Conservation (phyloP, 2,888 invertebrate genomes). For the Platypus cylindrus region DNA sequence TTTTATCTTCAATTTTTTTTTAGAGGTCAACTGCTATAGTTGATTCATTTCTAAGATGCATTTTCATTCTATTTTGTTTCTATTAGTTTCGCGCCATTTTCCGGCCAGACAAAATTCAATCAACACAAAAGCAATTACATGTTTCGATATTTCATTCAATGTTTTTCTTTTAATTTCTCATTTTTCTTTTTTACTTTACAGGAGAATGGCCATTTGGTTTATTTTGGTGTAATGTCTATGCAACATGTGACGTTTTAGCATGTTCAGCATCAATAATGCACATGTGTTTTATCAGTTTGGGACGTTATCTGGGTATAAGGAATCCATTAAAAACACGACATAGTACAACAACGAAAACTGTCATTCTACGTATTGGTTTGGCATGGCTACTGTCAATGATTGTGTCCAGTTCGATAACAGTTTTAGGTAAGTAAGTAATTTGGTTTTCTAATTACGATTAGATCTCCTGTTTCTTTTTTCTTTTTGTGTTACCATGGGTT, state of each 20-base stretch:
- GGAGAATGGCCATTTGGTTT: conserved; percentile 88
- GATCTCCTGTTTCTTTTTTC: no score
- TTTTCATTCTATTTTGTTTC: no score
- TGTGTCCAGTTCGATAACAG: conserved; percentile 75
- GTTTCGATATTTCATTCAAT: no score
- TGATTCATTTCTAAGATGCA: no score
- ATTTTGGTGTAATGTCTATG: conserved; percentile 88
- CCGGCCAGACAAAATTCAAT: no score
- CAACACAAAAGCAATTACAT: no score
- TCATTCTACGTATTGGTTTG: conserved; percentile 76
- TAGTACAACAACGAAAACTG: conserved; percentile 69
- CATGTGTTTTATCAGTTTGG: conserved; percentile 85
- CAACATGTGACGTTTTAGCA: conserved; percentile 90
- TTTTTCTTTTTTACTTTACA: conserved; percentile 39
- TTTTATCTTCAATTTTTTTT: no score
- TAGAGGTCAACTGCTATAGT: no score
- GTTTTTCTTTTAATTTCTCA: no score
- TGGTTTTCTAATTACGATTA: no score
- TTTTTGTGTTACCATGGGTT: no score
- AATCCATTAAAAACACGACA: conserved; percentile 80
- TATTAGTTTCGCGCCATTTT: no score
- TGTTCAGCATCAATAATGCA: conserved; percentile 94
- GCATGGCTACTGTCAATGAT: conserved; percentile 88
- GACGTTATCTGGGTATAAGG: conserved; percentile 77
- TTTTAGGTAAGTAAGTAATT: conserved; percentile 64